phyloP scores from a whole-genome alignment of 1,140 invertebrate genomes.

The Sogatella furcifera region DNA sequence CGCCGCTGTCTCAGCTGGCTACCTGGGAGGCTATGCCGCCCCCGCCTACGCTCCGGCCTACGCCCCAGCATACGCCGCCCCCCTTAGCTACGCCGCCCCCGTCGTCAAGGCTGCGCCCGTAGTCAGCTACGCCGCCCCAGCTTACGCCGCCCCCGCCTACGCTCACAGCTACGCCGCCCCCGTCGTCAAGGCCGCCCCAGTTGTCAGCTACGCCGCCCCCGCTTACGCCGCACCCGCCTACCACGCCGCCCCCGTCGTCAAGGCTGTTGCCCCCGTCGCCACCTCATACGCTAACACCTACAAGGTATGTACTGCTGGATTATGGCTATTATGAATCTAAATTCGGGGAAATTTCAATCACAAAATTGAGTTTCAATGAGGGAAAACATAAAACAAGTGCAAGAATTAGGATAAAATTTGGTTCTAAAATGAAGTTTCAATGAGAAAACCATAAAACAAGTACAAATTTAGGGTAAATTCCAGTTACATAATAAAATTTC shows the following conservation, averaged over 20 bases:
- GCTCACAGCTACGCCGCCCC: slow-evolving; percentile 15
- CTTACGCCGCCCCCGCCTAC: slow-evolving; percentile 23
- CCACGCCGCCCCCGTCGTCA: slow-evolving; percentile 19
- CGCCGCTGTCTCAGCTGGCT: slow-evolving; percentile 7
- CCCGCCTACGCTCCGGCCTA: no score
- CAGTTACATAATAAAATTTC: no score
- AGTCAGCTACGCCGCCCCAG: slow-evolving; percentile 14
- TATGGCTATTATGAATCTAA: no score
- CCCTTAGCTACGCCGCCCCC: slow-evolving; percentile 30
- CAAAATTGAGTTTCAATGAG: no score
- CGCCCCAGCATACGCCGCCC: slow-evolving; percentile 27
- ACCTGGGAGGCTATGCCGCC: slow-evolving; percentile 16
- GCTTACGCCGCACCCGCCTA: slow-evolving; percentile 12
- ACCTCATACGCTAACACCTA: slow-evolving; percentile 21
- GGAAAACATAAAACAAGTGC: no score
- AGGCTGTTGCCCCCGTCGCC: slow-evolving; percentile 9
- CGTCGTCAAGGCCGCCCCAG: slow-evolving; percentile 22
- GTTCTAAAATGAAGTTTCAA: no score
- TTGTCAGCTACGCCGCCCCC: slow-evolving; percentile 15
- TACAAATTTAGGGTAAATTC: no score
- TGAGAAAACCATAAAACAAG: no score
- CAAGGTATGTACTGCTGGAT: slow-evolving; percentile 7
- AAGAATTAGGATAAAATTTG: no score
- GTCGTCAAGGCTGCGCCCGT: background rate
- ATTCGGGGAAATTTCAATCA: no score